Evolutionary conservation across 2,888 invertebrate species (phyloP).

Genomic region (Autographa gamma): DNA sequence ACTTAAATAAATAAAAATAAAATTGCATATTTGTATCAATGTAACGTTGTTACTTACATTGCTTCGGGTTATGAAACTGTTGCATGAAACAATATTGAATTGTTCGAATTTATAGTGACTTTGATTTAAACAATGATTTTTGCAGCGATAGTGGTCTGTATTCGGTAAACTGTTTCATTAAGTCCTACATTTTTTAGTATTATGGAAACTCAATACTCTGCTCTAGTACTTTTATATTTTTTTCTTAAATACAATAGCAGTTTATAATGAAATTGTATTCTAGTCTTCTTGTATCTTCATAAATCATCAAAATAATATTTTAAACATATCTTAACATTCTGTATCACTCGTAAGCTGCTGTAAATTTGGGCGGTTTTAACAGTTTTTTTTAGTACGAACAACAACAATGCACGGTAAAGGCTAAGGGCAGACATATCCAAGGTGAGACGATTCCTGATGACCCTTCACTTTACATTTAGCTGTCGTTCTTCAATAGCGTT

Average conservation of each 20-base stretch:
- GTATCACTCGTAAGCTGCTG: no score
- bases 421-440: conserved; percentile 5
- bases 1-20: conserved; percentile 18
- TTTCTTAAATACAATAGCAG: no score
- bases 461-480: conserved; percentile 5
- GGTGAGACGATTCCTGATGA: conserved; percentile 8
- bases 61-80: not conserved
- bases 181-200: no score
- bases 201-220: no score
- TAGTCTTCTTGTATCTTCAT: no score
- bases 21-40: conserved; percentile 11
- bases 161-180: not conserved
- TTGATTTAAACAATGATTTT: not conserved
- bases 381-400: not conserved
- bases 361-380: not conserved
- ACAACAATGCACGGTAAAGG: not conserved
- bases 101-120: not conserved
- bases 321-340: no score
- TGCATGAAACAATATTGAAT: not conserved
- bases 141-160: not conserved
- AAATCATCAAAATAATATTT: no score
- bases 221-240: no score
- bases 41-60: conserved; percentile 12
- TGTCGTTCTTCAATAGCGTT: conserved; percentile 5
- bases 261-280: no score